Conservation (phyloP, 2,113 vertebrate species). For the Cyphomyrus discorhynchus region DNA sequence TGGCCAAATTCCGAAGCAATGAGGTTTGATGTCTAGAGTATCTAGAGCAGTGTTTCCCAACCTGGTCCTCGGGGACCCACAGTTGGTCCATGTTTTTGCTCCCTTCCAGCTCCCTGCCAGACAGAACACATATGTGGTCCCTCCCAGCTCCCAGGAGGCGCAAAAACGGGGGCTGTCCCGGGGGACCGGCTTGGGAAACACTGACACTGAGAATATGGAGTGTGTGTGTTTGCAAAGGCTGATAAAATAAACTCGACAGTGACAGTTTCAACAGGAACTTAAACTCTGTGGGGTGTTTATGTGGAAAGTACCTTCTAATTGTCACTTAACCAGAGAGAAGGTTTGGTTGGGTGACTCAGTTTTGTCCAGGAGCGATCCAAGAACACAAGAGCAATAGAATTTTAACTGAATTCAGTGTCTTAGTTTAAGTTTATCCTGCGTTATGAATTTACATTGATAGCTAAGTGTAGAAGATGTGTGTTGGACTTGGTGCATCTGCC, state of each 20-base stretch:
- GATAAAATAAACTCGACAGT: not conserved
- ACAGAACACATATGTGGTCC: not conserved
- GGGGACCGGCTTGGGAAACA: not conserved
- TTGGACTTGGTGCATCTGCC: not conserved
- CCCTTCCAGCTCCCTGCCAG: not conserved
- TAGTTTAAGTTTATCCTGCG: not conserved
- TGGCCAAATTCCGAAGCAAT: not conserved
- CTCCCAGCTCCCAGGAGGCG: not conserved
- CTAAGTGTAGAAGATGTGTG: not conserved
- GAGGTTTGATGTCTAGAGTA: not conserved
- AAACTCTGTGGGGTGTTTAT: not conserved
- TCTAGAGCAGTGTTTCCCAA: not conserved
- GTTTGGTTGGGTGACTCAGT: not conserved
- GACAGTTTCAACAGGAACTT: not conserved
- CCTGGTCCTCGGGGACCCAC: not conserved
- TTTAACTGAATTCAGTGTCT: not conserved
- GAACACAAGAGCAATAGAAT: not conserved
- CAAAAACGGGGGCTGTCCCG: not conserved
- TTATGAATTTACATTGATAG: not conserved
- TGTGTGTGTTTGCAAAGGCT: not conserved
- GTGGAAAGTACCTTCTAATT: not conserved
- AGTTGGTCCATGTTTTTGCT: not conserved
- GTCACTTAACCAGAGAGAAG: not conserved
- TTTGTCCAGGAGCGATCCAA: not conserved
- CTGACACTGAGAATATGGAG: not conserved